These are phyloP conservation scores for Hestina assimilis DNA, from an alignment of 1,140 invertebrate genomes.

Conservation along the genomic window DNA sequence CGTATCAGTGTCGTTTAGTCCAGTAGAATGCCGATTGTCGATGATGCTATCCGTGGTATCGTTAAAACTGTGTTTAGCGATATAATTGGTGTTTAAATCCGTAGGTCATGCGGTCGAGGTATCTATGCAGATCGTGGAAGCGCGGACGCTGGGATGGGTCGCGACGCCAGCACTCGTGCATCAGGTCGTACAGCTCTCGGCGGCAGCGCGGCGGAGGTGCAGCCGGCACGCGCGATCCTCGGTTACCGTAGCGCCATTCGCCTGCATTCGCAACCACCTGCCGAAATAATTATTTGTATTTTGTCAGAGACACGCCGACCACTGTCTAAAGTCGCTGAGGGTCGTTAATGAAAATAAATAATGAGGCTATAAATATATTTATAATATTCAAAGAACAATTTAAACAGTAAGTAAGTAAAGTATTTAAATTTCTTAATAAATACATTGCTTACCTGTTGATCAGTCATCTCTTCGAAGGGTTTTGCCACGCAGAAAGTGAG, in stretches of 20 bases:
- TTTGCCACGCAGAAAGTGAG: conserved; percentile 84
- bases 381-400: too few species aligned
- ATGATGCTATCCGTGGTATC: neutral
- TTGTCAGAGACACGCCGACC: too few species aligned
- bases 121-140: conserved; percentile 94
- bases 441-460: conserved; percentile 84
- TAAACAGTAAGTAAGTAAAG: too few species aligned
- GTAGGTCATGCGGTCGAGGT: conserved; percentile 93
- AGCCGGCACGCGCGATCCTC: conserved; percentile 76
- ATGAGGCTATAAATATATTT: neutral
- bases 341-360: too few species aligned
- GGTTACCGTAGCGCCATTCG: conserved; percentile 80
- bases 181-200: conserved; percentile 94
- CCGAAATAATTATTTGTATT: neutral
- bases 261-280: conserved; percentile 85
- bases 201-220: conserved; percentile 91
- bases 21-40: neutral
- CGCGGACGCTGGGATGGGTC: conserved; percentile 91
- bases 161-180: conserved; percentile 96
- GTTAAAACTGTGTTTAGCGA: conserved; percentile 30
- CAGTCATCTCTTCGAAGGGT: conserved; percentile 86
- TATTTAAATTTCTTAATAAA: conserved; percentile 1
- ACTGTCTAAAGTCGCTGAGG: too few species aligned
- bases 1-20: conserved; percentile 28
- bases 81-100: conserved; percentile 84